A percentile compares a stretch with the other conserved stretches of the same genome.
Conservation (phyloP, 2,113 vertebrate species). For the Esox niger region DNA sequence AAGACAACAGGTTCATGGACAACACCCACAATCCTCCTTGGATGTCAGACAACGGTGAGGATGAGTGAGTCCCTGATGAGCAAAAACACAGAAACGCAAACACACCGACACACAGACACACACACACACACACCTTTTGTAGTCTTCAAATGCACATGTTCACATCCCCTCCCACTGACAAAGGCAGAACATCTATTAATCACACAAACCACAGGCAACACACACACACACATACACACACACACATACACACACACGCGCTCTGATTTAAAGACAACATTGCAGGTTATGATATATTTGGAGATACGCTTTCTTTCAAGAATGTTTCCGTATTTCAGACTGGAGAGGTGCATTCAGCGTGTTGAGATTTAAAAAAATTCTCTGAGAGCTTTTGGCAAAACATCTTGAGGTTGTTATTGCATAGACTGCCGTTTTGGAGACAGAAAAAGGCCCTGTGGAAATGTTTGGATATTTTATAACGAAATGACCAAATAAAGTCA, state of each 20-base stretch:
- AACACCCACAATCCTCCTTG: too few species aligned
- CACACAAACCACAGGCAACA: neutral
- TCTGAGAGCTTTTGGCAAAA: conserved; percentile 39
- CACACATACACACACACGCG: neutral
- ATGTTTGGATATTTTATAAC: conserved; percentile 22
- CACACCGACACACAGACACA: neutral
- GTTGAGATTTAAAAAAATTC: conserved; percentile 38
- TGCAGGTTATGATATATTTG: too few species aligned
- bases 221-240: neutral
- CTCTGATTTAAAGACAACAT: neutral
- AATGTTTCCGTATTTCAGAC: neutral
- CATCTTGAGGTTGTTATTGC: conserved; percentile 30
- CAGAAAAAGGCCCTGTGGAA: conserved; percentile 48
- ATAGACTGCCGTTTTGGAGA: neutral
- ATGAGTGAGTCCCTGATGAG: too few species aligned
- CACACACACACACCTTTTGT: neutral
- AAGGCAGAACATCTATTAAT: neutral
- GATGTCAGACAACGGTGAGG: too few species aligned
- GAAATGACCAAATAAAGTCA: conserved; percentile 48
- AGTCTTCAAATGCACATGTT: neutral
- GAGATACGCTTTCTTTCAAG: too few species aligned
- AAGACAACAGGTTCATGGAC: too few species aligned
- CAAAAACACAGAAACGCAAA: too few species aligned
- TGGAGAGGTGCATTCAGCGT: neutral
- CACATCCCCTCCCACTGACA: neutral